Percentiles rank a stretch among this genome's conserved stretches.
Conservation (phyloP, 1,140 invertebrate genomes). For the Pseudomyrmex pallidus region DNA sequence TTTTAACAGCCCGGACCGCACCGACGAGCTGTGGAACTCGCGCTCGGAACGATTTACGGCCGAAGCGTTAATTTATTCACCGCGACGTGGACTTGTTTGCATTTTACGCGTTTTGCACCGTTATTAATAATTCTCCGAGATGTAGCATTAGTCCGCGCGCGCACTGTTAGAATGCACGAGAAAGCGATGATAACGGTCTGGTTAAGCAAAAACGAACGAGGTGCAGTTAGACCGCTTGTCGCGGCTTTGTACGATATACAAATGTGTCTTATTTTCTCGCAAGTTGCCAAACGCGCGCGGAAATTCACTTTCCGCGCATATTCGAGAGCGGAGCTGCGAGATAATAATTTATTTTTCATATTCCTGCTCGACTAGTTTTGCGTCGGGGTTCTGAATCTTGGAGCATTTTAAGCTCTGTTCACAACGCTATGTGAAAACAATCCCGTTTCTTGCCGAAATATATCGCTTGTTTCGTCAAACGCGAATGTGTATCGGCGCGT, state of each 20-base stretch:
- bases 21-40: neutral
- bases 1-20: conserved; percentile 3
- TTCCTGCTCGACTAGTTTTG: conserved; percentile 60
- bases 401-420: conserved; percentile 53
- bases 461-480: neutral
- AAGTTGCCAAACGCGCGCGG: neutral
- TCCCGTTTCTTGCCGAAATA: too few relatives aligned
- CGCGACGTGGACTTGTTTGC: neutral
- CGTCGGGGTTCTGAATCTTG: conserved; percentile 47
- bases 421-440: conserved; percentile 21
- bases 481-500: neutral
- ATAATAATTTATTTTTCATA: conserved; percentile 59
- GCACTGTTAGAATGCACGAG: too few relatives aligned
- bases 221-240: too few relatives aligned
- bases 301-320: conserved; percentile 30
- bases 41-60: neutral
- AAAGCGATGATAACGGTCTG: too few relatives aligned
- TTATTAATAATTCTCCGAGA: too few relatives aligned
- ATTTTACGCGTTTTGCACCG: too few relatives aligned
- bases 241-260: too few relatives aligned
- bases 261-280: neutral
- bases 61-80: neutral
- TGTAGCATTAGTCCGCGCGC: too few relatives aligned
- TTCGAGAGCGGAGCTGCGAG: conserved; percentile 8
- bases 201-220: too few relatives aligned